phyloP scores from a whole-genome alignment of 2,888 invertebrate species.

The Proisotoma minuta region DNA sequence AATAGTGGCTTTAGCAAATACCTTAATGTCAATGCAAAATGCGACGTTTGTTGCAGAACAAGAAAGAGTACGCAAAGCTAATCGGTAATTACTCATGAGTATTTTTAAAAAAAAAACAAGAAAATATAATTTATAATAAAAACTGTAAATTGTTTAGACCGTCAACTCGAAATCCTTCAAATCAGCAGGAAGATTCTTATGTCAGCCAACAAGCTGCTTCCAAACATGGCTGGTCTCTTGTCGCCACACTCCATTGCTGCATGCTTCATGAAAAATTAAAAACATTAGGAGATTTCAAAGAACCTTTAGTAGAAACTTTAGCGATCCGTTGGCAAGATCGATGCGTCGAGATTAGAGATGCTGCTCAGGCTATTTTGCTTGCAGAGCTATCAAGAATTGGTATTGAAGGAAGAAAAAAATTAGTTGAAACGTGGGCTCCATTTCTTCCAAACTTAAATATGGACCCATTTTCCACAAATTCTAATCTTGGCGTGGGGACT shows the following conservation, averaged over 20 bases:
- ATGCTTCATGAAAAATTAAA: constrained; percentile 88
- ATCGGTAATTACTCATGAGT: constrained; percentile 55
- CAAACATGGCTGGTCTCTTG: constrained; percentile 93
- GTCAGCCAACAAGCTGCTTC: constrained; percentile 86
- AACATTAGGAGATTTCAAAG: constrained; percentile 63
- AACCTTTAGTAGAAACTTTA: constrained; percentile 96
- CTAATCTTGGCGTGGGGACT: constrained; percentile 3
- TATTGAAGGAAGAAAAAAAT: constrained; percentile 80
- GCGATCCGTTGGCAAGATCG: constrained; percentile 98
- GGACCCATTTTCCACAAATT: constrained; percentile 48
- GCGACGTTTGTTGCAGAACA: constrained; percentile 87
- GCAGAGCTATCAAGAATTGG: constrained; percentile 88
- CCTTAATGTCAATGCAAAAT: constrained; percentile 95
- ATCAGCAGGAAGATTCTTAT: constrained; percentile 65
- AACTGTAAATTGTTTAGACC: constrained; percentile 43
- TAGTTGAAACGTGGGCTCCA: constrained; percentile 95
- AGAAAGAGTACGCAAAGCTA: constrained; percentile 71
- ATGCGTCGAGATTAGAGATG: constrained; percentile 90
- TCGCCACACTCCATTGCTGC: constrained; percentile 94
- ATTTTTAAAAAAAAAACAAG: neutral
- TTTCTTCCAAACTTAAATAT: constrained; percentile 73
- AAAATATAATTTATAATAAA: neutral
- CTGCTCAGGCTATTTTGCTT: constrained; percentile 88
- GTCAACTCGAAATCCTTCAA: constrained; percentile 44
- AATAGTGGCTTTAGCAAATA: constrained; percentile 90